Base-by-base conservation (phyloP, 2,113 vertebrate species). In the Ellobius talpinus region DNA sequence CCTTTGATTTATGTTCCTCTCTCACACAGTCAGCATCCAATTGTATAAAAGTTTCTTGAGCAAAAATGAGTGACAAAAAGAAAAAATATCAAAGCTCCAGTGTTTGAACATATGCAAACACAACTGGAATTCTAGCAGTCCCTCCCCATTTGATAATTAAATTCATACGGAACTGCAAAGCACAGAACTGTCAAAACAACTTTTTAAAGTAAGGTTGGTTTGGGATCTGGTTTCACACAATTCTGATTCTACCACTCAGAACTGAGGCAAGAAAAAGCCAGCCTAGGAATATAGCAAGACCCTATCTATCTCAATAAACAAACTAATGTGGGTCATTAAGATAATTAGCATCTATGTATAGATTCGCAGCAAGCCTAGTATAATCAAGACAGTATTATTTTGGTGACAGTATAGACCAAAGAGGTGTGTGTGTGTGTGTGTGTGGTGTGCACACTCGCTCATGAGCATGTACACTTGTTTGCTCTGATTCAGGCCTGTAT, bases 81-180 rank as follows among this genome's bases (percentile, higher is more conserved):
- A 50, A 58, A 47, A 65, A 29, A 42, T 63, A 4, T 63, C 29
- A 84, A 84, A 31, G 24, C 81, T 31, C 8, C 42, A 19, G 14
- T 55, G 47, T 88, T 24, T 36, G n/a, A 85, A 58, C 23, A 66
- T 45, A 0, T 39, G 7, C 31, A 90, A 92, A 76, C 26, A 26
- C 45, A 45, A 3, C 19, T 6, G 36, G 91, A 70, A 42, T 58
- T 50, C 24, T 26, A 65, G 1, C 14, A 45, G 14, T 0, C 47
- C 17, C 16, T 3, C 14, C 14, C 79, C 31, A 19, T 79, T 76
- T 81, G 42, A 68, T 93, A 72, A 39, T 7, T 86, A 73, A 94
- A 81, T 93, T 90, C 29, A 93, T 39, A 39, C 17, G 47, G 91
- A 97, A 91, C 72, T 36, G 36, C 33, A 86, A 86, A 93, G 66